Base-by-base conservation (phyloP, 2,113 vertebrate genomes). In the Rutilus rutilus region DNA sequence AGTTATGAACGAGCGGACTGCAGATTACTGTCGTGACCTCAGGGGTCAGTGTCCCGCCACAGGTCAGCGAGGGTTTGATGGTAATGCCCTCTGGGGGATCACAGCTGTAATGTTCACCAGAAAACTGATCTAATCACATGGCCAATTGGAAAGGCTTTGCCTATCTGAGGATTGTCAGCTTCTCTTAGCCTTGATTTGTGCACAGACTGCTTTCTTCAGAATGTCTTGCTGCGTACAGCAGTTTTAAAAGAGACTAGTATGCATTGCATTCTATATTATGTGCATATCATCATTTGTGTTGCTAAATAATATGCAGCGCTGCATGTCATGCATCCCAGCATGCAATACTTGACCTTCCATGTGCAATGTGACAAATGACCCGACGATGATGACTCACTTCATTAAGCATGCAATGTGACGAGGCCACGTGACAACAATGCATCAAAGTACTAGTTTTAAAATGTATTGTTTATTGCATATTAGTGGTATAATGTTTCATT, bases 81-180 rank as follows among this genome's bases (percentile, higher is more conserved):
- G 83, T 85, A 91, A 87, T 93, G 91, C 91, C 92, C 92, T 92
- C 93, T 92, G 92, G 92, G 94, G 94, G 90, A 74, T 91, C 82
- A 75, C 60, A 73, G 64, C 89, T 86, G 90, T 89, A 92, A 90
- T 89, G 87, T 85, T 85, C 90, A 39, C 39, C 15, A 45, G 12
- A 23, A 50, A 33, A 30, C 47, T 33, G 33, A 21, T 67, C 25
- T 59, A 42, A 82, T 27, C 33, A 75, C 39, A 36, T 15, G 77
- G 52, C 23, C 50, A 74, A 23, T 60, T 50, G 36, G n/a, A 67
- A 74, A 69, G 14, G 23, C 12, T 69, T n/a, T 50, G 23, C 42
- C 65, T 74, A 30, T 74, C 77, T 80, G 25, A 47, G 39, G 7
- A 62, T 74, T 33, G 65, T 86, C 85, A 30, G 42, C 54, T 74